Conservation (phyloP, 2,888 invertebrate genomes). For the Chydorus sphaericus region DNA sequence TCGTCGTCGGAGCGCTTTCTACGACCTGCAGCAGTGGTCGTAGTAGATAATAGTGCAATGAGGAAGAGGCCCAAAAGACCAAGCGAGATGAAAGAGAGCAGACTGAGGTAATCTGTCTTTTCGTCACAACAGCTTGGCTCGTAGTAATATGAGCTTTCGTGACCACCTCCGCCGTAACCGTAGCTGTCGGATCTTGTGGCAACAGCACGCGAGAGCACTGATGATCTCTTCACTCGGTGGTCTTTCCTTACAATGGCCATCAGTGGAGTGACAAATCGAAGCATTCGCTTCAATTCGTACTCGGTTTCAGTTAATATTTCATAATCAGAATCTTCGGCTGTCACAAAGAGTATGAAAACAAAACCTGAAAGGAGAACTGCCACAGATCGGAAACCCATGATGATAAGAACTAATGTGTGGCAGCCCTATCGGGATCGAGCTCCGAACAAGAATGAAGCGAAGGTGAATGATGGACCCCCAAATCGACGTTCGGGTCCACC, state of each 20-base stretch:
- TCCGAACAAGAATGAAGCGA: no score
- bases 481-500: no score
- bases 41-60: background rate
- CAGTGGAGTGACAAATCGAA: background rate
- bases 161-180: background rate
- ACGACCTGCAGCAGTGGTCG: background rate
- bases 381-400: no score
- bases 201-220: background rate
- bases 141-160: background rate
- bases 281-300: background rate
- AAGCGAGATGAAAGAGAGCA: constrained; percentile 5
- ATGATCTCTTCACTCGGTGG: background rate
- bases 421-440: no score
- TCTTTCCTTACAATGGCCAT: background rate
- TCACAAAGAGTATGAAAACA: no score
- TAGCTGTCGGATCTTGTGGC: background rate
- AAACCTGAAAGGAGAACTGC: no score
- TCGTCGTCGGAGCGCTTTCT: background rate
- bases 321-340: no score
- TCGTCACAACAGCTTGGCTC: background rate
- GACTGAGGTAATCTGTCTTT: background rate
- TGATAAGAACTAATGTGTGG: no score
- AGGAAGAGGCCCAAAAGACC: constrained; percentile 7
- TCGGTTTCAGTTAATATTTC: no score
- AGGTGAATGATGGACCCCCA: no score